A percentile compares a stretch with the other conserved stretches of the same genome.
Evolutionary conservation across 2,888 invertebrate species (phyloP).

Genomic region (Polyommatus icarus): DNA sequence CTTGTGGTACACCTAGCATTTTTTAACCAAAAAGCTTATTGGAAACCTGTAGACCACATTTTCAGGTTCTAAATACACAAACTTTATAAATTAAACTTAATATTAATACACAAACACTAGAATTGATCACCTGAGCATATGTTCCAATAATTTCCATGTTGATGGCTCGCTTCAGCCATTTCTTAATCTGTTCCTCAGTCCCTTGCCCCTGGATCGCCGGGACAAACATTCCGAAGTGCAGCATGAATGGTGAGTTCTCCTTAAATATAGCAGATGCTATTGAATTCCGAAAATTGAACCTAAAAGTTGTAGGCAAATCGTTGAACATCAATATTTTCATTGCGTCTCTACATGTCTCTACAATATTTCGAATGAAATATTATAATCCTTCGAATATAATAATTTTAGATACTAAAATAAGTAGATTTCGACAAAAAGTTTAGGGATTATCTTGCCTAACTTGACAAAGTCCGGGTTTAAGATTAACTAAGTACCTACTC

Average conservation of each 20-base stretch:
- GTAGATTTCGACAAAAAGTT: neutral
- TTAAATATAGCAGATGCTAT: conserved; percentile 83
- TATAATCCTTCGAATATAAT: too few relatives aligned
- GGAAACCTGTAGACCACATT: neutral
- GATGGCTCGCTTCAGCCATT: conserved; percentile 91
- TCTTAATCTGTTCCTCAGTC: conserved; percentile 90
- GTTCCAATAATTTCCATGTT: conserved; percentile 93
- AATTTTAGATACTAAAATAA: too few relatives aligned
- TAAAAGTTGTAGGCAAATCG: conserved; percentile 7
- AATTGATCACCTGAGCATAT: conserved; percentile 86
- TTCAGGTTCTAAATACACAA: neutral
- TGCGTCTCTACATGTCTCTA: too few relatives aligned
- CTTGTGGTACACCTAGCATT: neutral
- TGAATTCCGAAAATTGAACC: conserved; percentile 46
- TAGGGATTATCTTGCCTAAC: neutral
- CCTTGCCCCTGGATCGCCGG: conserved; percentile 92
- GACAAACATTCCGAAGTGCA: conserved; percentile 95
- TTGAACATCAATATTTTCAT: too few relatives aligned
- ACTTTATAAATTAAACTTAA: too few relatives aligned
- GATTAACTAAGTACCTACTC: conserved; percentile 76
- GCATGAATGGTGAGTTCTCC: conserved; percentile 84
- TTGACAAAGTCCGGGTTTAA: neutral
- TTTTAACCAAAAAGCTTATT: neutral
- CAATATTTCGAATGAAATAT: too few relatives aligned
- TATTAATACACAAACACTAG: neutral